Conservation (phyloP, 2,113 vertebrate species). For the Callocephalon fimbriatum region DNA sequence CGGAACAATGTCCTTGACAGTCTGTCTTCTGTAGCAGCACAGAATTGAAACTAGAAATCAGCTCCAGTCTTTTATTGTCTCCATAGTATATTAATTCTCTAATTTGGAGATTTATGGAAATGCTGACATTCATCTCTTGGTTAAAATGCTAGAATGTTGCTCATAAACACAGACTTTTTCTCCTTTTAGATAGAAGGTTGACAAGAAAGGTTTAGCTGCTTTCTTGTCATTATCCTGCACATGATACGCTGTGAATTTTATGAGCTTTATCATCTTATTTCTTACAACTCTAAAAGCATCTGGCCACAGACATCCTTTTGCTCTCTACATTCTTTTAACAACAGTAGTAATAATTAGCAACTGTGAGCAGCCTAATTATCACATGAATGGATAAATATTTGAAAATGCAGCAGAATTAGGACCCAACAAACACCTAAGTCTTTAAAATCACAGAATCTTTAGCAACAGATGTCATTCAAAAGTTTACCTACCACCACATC, state of each 20-base stretch:
- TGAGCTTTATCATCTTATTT: not conserved
- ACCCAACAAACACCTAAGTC: constrained; percentile 29
- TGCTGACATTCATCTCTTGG: constrained; percentile 27
- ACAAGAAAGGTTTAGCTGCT: constrained; percentile 10
- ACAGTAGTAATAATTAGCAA: constrained; percentile 37
- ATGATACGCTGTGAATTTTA: not conserved
- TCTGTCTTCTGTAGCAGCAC: not conserved
- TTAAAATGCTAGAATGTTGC: constrained; percentile 43
- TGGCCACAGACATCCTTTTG: constrained; percentile 12
- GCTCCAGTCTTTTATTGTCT: not conserved
- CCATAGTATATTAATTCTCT: constrained; percentile 48
- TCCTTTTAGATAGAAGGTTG: constrained; percentile 30
- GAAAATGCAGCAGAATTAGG: constrained; percentile 31
- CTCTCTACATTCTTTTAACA: constrained; percentile 15
- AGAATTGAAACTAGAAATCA: constrained; percentile 27
- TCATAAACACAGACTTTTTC: constrained; percentile 20
- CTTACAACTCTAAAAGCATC: constrained; percentile 10
- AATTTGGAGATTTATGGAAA: constrained; percentile 63
- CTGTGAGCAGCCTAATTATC: not conserved
- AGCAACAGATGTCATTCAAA: constrained; percentile 49
- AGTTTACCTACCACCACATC: not conserved
- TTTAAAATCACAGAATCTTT: constrained; percentile 18
- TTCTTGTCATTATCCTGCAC: constrained; percentile 34
- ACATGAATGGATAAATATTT: constrained; percentile 10
- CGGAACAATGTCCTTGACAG: not conserved